Conservation (phyloP, 2,797 vertebrate species). For the Vespertilio murinus region DNA sequence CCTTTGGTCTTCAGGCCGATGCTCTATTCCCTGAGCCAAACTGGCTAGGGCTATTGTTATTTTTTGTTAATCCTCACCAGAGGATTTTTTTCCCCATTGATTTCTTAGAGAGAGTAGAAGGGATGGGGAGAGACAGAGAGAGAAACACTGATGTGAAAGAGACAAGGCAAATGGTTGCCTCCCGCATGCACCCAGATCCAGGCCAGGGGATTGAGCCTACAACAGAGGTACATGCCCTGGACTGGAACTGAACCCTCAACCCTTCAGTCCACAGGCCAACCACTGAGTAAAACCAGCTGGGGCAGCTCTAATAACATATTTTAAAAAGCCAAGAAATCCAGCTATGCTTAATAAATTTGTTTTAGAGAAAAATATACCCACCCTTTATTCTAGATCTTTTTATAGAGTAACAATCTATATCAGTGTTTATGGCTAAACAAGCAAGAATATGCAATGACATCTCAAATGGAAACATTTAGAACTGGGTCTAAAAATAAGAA, state of each 20-base stretch:
- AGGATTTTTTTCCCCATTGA: not conserved
- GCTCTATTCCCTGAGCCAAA: no score
- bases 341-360: not conserved
- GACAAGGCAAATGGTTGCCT: not conserved
- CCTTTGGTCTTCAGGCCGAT: no score
- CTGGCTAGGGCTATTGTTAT: no score
- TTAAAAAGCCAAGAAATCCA: not conserved
- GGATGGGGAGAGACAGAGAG: not conserved
- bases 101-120: not conserved
- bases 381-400: slow-evolving; percentile 26
- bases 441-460: slow-evolving; percentile 28
- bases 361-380: slow-evolving; percentile 6
- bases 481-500: not conserved
- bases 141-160: not conserved
- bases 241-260: no score
- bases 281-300: no score
- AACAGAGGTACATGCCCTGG: no score
- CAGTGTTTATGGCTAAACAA: slow-evolving; percentile 44
- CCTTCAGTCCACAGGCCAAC: no score
- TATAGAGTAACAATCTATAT: not conserved
- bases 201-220: not conserved
- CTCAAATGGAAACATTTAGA: slow-evolving; percentile 38
- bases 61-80: not conserved
- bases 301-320: not conserved
- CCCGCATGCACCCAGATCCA: not conserved